Evolutionary conservation across 2,113 vertebrate species (phyloP).

Genomic region (Cryptotis parvus): DNA sequence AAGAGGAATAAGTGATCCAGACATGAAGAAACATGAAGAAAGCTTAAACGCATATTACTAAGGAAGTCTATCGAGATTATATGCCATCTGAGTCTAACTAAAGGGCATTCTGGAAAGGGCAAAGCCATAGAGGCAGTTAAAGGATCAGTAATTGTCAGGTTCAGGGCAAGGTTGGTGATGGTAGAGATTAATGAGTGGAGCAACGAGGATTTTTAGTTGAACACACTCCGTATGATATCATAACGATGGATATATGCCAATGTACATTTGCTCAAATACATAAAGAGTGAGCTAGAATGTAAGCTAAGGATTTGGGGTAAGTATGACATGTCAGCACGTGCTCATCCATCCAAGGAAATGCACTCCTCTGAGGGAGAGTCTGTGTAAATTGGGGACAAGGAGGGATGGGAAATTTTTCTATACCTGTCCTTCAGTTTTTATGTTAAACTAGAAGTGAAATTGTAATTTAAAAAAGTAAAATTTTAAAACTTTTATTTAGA

Average conservation of each 20-base stretch:
- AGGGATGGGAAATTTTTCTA: neutral
- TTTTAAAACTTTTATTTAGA: too few species aligned
- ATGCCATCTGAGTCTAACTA: neutral
- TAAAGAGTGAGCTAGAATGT: neutral
- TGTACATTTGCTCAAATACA: neutral
- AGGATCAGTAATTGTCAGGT: neutral
- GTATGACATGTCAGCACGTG: neutral
- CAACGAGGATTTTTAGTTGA: neutral
- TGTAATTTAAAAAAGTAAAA: too few species aligned
- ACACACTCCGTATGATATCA: neutral
- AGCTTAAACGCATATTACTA: neutral
- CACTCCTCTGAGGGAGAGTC: too few species aligned
- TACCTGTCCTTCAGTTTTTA: neutral
- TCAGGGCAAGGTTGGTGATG: neutral
- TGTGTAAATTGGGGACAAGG: neutral
- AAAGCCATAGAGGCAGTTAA: neutral
- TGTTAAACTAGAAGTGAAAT: neutral
- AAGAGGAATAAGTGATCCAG: neutral
- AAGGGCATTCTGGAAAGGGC: neutral
- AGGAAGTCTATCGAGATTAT: neutral
- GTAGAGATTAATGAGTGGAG: neutral
- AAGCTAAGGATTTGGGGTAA: neutral
- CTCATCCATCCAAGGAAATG: neutral
- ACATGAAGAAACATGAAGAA: neutral
- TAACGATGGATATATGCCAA: neutral